phyloP scores from a whole-genome alignment of 2,888 invertebrate species.

The Axea sp. region DNA sequence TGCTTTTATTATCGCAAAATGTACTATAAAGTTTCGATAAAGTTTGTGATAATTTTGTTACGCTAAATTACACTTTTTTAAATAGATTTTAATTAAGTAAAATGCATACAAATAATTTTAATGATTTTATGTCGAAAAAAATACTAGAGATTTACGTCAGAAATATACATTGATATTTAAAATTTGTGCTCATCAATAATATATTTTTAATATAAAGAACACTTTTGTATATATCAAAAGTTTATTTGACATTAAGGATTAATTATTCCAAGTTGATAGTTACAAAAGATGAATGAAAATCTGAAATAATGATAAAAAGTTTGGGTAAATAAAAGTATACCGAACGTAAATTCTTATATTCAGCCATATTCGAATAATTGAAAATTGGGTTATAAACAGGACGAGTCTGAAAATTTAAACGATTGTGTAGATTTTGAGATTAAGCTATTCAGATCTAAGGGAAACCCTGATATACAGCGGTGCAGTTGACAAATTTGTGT shows the following conservation, averaged over 20 bases:
- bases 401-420: constrained; percentile 16
- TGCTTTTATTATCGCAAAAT: too few species aligned
- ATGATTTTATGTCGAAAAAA: too few species aligned
- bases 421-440: constrained; percentile 33
- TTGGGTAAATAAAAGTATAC: too few species aligned
- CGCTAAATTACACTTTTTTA: too few species aligned
- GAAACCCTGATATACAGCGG: constrained; percentile 22
- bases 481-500: constrained; percentile 35
- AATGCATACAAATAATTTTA: too few species aligned
- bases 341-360: neutral
- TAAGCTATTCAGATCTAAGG: constrained; percentile 15
- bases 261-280: constrained; percentile 10
- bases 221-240: constrained; percentile 8
- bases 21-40: too few species aligned
- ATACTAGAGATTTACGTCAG: too few species aligned
- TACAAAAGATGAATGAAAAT: constrained; percentile 12
- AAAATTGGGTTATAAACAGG: constrained; percentile 20
- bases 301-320: constrained; percentile 8
- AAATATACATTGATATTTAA: too few species aligned
- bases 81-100: too few species aligned
- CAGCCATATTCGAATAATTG: constrained; percentile 16
- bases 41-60: too few species aligned
- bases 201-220: too few species aligned
- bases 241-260: constrained; percentile 6
- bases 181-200: too few species aligned